A percentile compares a stretch with the other conserved stretches of the same genome.
phyloP scores from a whole-genome alignment of 2,888 invertebrate species.

The Idaea dimidiata region DNA sequence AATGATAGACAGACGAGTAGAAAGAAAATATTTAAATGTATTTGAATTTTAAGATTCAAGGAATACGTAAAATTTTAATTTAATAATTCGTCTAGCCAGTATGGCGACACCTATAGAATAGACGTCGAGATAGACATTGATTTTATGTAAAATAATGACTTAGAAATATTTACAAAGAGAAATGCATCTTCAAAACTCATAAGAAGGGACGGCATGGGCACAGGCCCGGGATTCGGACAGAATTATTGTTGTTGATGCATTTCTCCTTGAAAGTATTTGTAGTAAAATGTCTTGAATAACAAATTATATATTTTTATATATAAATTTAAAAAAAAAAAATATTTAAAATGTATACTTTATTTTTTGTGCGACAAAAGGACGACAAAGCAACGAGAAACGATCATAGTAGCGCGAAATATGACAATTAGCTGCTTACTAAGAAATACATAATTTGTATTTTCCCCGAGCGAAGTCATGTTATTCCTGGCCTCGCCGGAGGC shows the following conservation, averaged over 20 bases:
- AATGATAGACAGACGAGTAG: background rate
- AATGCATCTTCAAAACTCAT: no score
- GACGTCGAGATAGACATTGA: background rate
- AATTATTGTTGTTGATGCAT: no score
- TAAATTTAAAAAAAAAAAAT: no score
- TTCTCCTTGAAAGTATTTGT: no score
- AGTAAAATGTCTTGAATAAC: no score
- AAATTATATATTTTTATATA: no score
- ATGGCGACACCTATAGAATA: background rate
- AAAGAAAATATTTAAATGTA: background rate
- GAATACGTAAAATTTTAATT: background rate
- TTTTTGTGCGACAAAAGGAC: no score
- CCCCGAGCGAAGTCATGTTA: background rate
- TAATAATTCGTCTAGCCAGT: conserved; percentile 2
- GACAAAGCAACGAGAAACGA: no score
- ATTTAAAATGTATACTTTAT: no score
- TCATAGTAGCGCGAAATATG: background rate
- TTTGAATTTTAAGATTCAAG: background rate
- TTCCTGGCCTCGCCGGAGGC: background rate
- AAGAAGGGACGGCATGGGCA: no score
- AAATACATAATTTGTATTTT: background rate
- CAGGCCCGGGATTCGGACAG: no score
- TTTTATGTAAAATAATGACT: background rate
- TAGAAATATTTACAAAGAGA: no score
- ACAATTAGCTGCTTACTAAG: background rate